These are phyloP conservation scores for Brachionus rotundiformis DNA, from an alignment of 1,140 invertebrate species.

Conservation along the genomic window DNA sequence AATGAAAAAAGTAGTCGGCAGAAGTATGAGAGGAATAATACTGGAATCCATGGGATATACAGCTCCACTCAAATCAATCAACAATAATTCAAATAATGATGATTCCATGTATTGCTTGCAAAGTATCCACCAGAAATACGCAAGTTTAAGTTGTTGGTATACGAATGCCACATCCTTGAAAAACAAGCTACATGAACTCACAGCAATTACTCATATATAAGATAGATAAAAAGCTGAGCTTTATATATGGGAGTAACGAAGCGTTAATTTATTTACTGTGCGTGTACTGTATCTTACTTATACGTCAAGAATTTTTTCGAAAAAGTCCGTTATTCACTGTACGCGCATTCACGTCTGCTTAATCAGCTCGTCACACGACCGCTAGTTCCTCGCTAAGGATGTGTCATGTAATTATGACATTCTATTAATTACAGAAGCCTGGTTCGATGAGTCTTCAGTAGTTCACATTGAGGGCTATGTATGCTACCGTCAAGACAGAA, in stretches of 20 bases:
- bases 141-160: conserved; percentile 1
- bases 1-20: neutral
- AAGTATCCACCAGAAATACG: no score
- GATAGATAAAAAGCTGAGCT: no score
- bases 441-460: conserved; percentile 14
- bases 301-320: no score
- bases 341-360: no score
- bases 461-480: neutral
- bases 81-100: neutral
- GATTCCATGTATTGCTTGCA: no score
- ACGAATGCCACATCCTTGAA: neutral
- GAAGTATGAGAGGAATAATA: neutral
- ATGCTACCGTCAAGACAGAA: neutral
- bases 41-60: no score
- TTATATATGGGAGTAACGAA: no score
- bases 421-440: conserved; percentile 4
- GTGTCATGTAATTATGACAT: neutral
- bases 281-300: no score
- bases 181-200: neutral
- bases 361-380: no score
- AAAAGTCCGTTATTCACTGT: no score
- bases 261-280: no score
- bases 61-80: neutral
- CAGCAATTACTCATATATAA: neutral
- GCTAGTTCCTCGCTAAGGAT: no score